These are phyloP conservation scores for Acanthisitta chloris DNA, from an alignment of 2,113 vertebrate genomes.

Conservation along the genomic window DNA sequence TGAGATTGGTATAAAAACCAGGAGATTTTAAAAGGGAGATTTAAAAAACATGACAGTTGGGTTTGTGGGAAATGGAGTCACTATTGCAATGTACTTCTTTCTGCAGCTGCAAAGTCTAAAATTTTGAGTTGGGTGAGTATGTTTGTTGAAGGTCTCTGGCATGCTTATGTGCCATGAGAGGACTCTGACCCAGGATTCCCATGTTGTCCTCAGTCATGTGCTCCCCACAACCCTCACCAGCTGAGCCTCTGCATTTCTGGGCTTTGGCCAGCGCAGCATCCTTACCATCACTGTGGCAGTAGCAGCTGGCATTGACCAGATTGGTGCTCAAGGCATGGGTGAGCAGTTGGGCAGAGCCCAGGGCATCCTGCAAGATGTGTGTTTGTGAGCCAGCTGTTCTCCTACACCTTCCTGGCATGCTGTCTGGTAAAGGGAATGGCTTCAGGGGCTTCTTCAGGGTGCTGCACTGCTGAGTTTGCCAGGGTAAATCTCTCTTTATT, in stretches of 20 bases:
- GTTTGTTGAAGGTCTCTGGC: background rate
- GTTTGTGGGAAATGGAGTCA: background rate
- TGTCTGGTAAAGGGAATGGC: background rate
- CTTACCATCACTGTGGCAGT: background rate
- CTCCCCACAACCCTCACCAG: background rate
- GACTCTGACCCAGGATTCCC: background rate
- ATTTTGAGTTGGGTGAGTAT: background rate
- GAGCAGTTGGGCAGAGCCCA: background rate
- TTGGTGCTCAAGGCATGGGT: background rate
- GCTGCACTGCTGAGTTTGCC: background rate
- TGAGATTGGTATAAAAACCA: background rate
- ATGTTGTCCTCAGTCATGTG: rapidly evolving
- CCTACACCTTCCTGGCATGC: background rate
- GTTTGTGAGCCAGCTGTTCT: background rate
- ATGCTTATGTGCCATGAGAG: background rate
- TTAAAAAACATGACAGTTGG: background rate
- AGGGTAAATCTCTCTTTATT: background rate
- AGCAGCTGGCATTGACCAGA: background rate
- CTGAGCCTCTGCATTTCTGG: background rate
- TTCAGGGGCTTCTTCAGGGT: background rate
- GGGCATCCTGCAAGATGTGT: background rate
- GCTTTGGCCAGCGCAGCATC: background rate
- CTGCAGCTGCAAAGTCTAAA: background rate
- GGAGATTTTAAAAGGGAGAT: too few relatives aligned
- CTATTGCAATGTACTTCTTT: background rate